These are phyloP conservation scores for Holcopasites calliopsidis DNA, from an alignment of 1,140 invertebrate genomes.

Conservation along the genomic window DNA sequence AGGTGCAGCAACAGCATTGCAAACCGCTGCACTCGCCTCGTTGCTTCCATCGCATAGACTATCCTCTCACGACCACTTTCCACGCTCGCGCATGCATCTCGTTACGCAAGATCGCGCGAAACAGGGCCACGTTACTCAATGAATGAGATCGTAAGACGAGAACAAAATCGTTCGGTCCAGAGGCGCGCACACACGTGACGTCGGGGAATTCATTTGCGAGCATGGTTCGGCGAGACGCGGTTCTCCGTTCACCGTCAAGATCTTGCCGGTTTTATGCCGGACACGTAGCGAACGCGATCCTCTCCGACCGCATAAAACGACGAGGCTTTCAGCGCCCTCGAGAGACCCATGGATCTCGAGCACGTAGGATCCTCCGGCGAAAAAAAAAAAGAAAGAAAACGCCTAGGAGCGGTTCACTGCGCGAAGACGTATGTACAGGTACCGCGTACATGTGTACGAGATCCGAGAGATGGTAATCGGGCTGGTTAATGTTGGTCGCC, in stretches of 20 bases:
- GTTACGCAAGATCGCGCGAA: conserved; percentile 13
- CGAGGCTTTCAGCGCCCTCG: conserved; percentile 49
- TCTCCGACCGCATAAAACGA: conserved; percentile 44
- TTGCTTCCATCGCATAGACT: no score
- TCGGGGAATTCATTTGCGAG: conserved; percentile 10
- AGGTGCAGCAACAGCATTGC: no score
- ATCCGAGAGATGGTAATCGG: conserved; percentile 42
- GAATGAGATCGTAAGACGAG: background rate
- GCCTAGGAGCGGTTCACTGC: conserved; percentile 22
- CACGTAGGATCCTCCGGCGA: conserved; percentile 46
- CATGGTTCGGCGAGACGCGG: background rate
- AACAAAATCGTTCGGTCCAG: background rate
- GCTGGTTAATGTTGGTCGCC: background rate
- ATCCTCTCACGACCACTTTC: background rate
- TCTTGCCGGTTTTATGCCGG: conserved; percentile 30
- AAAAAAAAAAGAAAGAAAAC: conserved; percentile 14
- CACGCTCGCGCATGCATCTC: conserved; percentile 4
- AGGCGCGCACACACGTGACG: background rate
- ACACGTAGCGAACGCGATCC: conserved; percentile 52
- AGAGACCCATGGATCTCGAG: conserved; percentile 46
- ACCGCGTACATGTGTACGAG: background rate
- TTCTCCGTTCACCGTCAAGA: no score
- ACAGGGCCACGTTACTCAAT: conserved; percentile 16
- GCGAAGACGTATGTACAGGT: background rate
- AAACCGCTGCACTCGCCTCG: no score